Base-by-base conservation (phyloP, 2,113 vertebrate species). In the Meles meles region DNA sequence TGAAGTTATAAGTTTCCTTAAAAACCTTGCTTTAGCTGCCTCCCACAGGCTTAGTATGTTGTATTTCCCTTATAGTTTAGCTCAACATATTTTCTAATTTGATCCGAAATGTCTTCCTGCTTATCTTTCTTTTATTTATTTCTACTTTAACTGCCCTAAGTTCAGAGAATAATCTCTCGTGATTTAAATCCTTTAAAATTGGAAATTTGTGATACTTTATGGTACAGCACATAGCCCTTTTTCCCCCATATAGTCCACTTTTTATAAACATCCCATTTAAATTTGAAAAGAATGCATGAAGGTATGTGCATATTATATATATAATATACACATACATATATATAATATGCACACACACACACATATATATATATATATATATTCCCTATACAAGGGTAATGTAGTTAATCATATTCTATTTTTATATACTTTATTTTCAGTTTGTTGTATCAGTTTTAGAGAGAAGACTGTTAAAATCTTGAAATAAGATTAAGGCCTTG, bases 11-110 rank as follows among this genome's bases (percentile, higher is more conserved):
- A 57, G n/a, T 85, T 79, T 92, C 7, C 42, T 82, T 67, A n/a
- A 67, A 82, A 82, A 49, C 6, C 49, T 34, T 42, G 11, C 14
- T 31, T 71, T 72, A 63, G 2, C 34, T 90, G 27, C 72, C 25
- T 76, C 31, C 13, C 29, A 52, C 42, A 83, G 37, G 18, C n/a
- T 87, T 61, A 91, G 42, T 77, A n/a, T 79, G 59, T 92, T 96
- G 7, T 76, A 52, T 96, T 95, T 93, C 93, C 25, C 44, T 91
- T 96, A 42, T 77, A 77, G 47, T 47, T 94, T 74, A 89, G 31
- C 49, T 72, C 49, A 71, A 34, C 29, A 55, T 47, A 90, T 59
- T 87, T 90, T 82, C 63, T 87, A 44, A 65, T 77, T 87, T 74
- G 42, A 91, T 63, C 14, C 76, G 91, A 44, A 47, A 11, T 86